phyloP scores from a whole-genome alignment of 2,797 vertebrate genomes.

The Pseudochaenichthys georgianus region DNA sequence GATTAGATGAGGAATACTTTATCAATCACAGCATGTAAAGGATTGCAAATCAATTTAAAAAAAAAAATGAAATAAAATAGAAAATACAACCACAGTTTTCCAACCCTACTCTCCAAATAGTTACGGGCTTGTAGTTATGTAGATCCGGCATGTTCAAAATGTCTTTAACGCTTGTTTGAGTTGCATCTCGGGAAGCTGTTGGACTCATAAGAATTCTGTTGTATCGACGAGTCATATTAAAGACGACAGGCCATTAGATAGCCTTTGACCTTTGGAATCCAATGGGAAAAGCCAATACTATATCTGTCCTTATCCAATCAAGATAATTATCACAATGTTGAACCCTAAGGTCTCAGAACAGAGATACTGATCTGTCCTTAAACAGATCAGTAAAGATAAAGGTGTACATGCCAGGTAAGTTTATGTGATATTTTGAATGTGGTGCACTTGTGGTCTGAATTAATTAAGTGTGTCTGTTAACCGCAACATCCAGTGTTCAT shows the following conservation, averaged over 20 bases:
- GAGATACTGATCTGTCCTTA: background rate
- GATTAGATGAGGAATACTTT: background rate
- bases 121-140: background rate
- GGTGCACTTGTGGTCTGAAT: background rate
- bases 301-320: conserved; percentile 24
- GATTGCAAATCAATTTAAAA: no score
- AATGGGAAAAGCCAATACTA: conserved; percentile 19
- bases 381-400: background rate
- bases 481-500: no score
- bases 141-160: background rate
- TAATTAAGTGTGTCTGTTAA: no score
- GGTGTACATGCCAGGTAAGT: background rate
- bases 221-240: conserved; percentile 23
- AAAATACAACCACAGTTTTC: background rate
- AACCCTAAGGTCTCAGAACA: conserved; percentile 3
- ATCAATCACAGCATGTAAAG: no score
- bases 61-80: no score
- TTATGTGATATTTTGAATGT: background rate
- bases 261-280: conserved; percentile 32
- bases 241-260: conserved; percentile 18
- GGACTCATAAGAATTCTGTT: background rate
- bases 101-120: background rate
- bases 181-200: conserved; percentile 11
- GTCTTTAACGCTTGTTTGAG: background rate
- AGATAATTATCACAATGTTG: conserved; percentile 13